These are phyloP conservation scores for Cheilosia urbana DNA, from an alignment of 2,888 invertebrate genomes.

Conservation along the genomic window DNA sequence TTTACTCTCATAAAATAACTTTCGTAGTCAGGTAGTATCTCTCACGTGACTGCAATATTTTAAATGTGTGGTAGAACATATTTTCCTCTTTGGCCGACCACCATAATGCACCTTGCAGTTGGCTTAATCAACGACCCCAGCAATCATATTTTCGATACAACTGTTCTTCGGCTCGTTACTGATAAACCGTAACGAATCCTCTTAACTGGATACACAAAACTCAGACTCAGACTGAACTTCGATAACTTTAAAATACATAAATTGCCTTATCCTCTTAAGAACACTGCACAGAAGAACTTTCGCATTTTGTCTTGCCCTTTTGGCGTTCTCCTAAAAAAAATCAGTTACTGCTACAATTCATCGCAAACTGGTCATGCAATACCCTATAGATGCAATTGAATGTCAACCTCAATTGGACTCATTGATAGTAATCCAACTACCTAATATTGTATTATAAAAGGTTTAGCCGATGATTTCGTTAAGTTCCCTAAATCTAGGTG, in stretches of 20 bases:
- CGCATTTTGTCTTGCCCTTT: constrained; percentile 42
- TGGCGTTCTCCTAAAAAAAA: constrained; percentile 23
- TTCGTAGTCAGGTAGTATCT: too few relatives aligned
- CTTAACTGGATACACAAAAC: constrained; percentile 59
- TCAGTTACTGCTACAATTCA: neutral
- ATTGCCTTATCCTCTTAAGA: constrained; percentile 83
- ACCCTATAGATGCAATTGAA: too few relatives aligned
- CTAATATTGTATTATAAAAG: too few relatives aligned
- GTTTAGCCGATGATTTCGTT: too few relatives aligned
- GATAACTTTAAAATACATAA: constrained; percentile 81
- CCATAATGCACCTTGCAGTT: neutral
- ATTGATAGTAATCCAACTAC: too few relatives aligned
- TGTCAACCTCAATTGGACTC: too few relatives aligned
- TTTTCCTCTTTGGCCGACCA: too few relatives aligned
- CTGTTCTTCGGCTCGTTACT: constrained; percentile 26
- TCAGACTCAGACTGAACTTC: constrained; percentile 51
- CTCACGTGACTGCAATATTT: too few relatives aligned
- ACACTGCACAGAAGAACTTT: constrained; percentile 55
- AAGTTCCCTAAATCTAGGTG: too few relatives aligned
- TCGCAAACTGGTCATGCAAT: too few relatives aligned
- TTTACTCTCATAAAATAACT: too few relatives aligned
- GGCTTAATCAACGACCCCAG: neutral
- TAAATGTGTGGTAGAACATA: too few relatives aligned
- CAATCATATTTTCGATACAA: constrained; percentile 43
- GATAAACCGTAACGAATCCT: constrained; percentile 53